Percentiles rank a stretch among this genome's conserved stretches.
Conservation (phyloP, 2,113 vertebrate species). For the Aplodontia rufa region DNA sequence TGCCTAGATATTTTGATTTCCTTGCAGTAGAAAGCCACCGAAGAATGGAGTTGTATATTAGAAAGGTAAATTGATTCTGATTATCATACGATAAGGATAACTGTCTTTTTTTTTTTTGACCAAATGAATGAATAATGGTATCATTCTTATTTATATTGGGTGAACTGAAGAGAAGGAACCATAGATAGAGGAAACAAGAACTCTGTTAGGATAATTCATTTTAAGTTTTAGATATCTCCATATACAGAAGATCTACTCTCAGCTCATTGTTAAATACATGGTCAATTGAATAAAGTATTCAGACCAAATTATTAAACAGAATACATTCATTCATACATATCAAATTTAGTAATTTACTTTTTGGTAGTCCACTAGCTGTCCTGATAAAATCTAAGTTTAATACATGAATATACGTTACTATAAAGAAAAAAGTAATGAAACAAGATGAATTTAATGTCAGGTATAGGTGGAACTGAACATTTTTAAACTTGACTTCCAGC, state of each 20-base stretch:
- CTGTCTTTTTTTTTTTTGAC: not conserved
- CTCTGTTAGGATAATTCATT: not conserved
- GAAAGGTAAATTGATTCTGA: not conserved
- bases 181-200: not conserved
- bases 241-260: not conserved
- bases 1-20: not conserved
- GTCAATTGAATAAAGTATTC: not conserved
- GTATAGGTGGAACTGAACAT: not conserved
- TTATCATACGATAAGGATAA: not conserved
- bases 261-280: not conserved
- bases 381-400: not conserved
- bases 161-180: not conserved
- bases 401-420: not conserved
- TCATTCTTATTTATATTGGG: not conserved
- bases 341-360: not conserved
- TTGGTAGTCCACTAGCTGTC: not conserved
- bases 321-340: not conserved
- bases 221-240: not conserved
- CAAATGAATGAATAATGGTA: not conserved
- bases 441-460: not conserved
- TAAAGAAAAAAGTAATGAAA: not conserved
- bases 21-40: not conserved
- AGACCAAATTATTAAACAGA: not conserved
- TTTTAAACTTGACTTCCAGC: not conserved
- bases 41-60: too few relatives aligned